phyloP scores from a whole-genome alignment of 2,888 invertebrate genomes.

The Strigamia maritima region DNA sequence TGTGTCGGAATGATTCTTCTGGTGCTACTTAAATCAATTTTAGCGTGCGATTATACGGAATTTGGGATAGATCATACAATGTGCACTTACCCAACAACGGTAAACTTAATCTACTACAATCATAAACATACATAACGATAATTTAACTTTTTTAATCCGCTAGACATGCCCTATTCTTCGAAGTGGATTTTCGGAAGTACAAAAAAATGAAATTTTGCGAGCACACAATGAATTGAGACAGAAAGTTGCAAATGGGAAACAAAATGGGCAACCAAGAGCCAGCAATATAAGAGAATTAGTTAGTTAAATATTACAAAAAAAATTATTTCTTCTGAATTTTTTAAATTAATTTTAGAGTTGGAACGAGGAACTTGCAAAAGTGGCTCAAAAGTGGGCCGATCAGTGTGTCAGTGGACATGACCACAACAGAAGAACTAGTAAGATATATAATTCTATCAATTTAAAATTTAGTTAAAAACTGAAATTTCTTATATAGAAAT shows the following conservation, averaged over 20 bases:
- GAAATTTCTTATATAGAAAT: neutral
- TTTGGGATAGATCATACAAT: slow-evolving; percentile 33
- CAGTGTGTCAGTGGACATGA: slow-evolving; percentile 30
- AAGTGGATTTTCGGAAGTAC: neutral
- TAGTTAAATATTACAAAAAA: neutral
- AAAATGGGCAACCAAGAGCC: slow-evolving; percentile 12
- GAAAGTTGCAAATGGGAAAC: slow-evolving; percentile 28
- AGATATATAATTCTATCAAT: neutral
- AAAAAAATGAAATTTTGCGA: neutral
- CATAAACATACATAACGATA: neutral
- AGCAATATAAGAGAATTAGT: slow-evolving; percentile 34
- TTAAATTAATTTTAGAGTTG: slow-evolving; percentile 22
- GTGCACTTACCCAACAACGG: slow-evolving; percentile 7
- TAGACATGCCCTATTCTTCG: neutral
- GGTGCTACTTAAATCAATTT: neutral
- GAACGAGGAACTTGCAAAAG: slow-evolving; percentile 23
- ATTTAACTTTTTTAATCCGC: neutral
- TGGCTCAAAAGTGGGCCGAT: slow-evolving; percentile 37
- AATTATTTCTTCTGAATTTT: neutral
- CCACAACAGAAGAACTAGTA: slow-evolving; percentile 9
- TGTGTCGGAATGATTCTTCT: neutral
- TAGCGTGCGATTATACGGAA: slow-evolving; percentile 1
- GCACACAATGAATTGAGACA: slow-evolving; percentile 35
- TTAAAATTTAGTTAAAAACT: too few relatives aligned
- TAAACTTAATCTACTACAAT: neutral